Percentiles rank a stretch among this genome's conserved stretches.
Conservation (phyloP, 2,888 invertebrate species). For the Zele albiditarsus region DNA sequence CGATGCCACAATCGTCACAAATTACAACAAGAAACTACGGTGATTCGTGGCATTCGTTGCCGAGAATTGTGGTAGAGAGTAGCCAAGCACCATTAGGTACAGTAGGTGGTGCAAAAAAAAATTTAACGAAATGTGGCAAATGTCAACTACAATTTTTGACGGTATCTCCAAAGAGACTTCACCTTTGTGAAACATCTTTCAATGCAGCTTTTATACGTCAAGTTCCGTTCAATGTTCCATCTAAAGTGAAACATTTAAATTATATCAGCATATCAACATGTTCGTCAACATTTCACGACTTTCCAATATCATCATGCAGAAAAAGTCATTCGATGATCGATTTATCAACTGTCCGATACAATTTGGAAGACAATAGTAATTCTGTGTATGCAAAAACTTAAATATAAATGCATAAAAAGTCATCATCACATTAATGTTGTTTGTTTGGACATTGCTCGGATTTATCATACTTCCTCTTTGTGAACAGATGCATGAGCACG, state of each 20-base stretch:
- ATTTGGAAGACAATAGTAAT: slow-evolving; percentile 51
- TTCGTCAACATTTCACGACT: slow-evolving; percentile 46
- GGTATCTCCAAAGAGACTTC: slow-evolving; percentile 55
- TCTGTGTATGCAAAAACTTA: slow-evolving; percentile 52
- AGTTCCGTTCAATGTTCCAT: slow-evolving; percentile 23
- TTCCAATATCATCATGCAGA: slow-evolving; percentile 47
- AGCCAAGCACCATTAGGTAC: not conserved
- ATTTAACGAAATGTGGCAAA: slow-evolving; percentile 55
- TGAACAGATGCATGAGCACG: no score
- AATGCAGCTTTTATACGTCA: slow-evolving; percentile 27
- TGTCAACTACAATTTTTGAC: slow-evolving; percentile 59
- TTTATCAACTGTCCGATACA: slow-evolving; percentile 55
- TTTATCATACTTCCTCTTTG: no score
- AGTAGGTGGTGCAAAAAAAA: slow-evolving; percentile 16
- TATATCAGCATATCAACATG: slow-evolving; percentile 45
- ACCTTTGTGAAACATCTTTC: slow-evolving; percentile 49
- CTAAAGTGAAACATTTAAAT: not conserved
- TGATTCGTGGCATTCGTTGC: not conserved
- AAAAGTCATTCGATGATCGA: slow-evolving; percentile 68
- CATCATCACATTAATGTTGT: not conserved
- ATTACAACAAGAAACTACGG: slow-evolving; percentile 48
- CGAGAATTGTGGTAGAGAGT: not conserved
- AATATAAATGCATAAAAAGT: not conserved
- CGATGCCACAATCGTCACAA: slow-evolving; percentile 51
- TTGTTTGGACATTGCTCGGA: not conserved